Conservation (phyloP, 2,888 invertebrate genomes). For the Gymnocheta viridis region DNA sequence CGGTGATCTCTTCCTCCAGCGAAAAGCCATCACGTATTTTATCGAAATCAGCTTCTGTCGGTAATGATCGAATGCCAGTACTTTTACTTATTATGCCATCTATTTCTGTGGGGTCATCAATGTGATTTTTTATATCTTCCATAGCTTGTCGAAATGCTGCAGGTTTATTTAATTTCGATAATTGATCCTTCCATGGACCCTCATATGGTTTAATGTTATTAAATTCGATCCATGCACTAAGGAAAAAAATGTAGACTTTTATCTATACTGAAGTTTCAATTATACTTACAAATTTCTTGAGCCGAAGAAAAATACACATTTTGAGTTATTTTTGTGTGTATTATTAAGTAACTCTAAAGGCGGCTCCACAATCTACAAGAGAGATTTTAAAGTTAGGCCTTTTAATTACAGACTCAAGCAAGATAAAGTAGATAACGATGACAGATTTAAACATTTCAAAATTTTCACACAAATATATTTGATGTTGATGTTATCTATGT, state of each 20-base stretch:
- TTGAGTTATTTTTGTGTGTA: conserved; percentile 88
- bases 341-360: conserved; percentile 89
- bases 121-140: conserved; percentile 90
- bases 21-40: conserved; percentile 85
- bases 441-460: too few relatives aligned
- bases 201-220: conserved; percentile 91
- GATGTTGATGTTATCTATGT: too few relatives aligned
- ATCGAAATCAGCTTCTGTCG: conserved; percentile 88
- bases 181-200: conserved; percentile 88
- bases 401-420: neutral
- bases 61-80: conserved; percentile 77
- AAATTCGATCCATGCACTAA: conserved; percentile 95
- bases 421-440: too few relatives aligned
- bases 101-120: conserved; percentile 85
- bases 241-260: neutral
- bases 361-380: conserved; percentile 86
- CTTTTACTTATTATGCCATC: conserved; percentile 78
- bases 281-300: conserved; percentile 94
- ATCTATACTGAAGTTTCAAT: neutral
- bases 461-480: too few relatives aligned
- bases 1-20: conserved; percentile 71
- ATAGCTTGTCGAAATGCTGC: conserved; percentile 90
- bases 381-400: neutral
- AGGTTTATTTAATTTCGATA: conserved; percentile 89
- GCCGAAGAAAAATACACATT: conserved; percentile 97